Evolutionary conservation across 2,888 invertebrate species (phyloP).

Genomic region (Parnassius smintheus): DNA sequence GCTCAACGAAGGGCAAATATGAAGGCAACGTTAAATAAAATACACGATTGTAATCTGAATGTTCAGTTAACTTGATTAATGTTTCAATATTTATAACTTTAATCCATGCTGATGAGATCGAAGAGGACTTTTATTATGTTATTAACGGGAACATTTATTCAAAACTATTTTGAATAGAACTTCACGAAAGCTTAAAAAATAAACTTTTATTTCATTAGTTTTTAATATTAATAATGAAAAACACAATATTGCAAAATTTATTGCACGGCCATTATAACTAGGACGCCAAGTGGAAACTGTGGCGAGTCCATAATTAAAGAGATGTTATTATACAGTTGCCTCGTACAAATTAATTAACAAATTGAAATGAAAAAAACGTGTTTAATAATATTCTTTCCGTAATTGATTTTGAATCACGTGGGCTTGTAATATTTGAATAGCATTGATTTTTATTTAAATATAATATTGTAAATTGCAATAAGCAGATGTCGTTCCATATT

Average conservation of each 20-base stretch:
- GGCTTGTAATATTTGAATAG: constrained; percentile 13
- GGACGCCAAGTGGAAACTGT: constrained; percentile 29
- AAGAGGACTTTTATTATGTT: not conserved
- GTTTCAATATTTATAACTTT: constrained; percentile 21
- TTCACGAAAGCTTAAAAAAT: too few species aligned
- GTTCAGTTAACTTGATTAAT: constrained; percentile 25
- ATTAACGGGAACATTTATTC: too few species aligned
- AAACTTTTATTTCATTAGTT: not conserved
- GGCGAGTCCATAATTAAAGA: constrained; percentile 29
- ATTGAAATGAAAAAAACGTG: constrained; percentile 26
- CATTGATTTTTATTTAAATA: constrained; percentile 31
- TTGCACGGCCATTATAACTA: constrained; percentile 27
- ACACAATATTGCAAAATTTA: constrained; percentile 26
- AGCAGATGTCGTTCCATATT: constrained; percentile 63
- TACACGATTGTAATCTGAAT: constrained; percentile 25
- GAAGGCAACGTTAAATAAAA: constrained; percentile 58
- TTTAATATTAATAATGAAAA: constrained; percentile 23
- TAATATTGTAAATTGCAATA: constrained; percentile 55
- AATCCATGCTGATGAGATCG: not conserved
- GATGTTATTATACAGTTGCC: constrained; percentile 28
- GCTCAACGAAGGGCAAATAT: constrained; percentile 60
- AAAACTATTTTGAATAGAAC: too few species aligned
- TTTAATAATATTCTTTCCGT: constrained; percentile 27
- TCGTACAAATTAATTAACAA: constrained; percentile 28
- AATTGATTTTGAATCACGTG: constrained; percentile 31